Evolutionary conservation across 2,888 invertebrate genomes (phyloP).

Genomic region (Thereva unica): DNA sequence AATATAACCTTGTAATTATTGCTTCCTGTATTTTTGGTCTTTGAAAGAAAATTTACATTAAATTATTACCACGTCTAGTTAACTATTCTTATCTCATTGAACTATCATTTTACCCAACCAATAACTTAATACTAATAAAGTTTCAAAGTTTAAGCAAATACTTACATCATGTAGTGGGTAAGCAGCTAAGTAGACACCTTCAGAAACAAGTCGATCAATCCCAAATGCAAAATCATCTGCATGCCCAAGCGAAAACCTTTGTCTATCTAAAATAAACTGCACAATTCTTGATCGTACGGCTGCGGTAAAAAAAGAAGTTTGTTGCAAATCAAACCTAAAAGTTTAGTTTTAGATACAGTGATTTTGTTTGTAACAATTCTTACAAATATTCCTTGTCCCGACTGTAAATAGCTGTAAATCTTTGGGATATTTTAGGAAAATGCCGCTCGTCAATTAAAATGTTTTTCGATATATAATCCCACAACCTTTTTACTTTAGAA

Average conservation of each 20-base stretch:
- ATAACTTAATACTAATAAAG: constrained; percentile 20
- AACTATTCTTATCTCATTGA: no score
- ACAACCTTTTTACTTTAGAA: constrained; percentile 51
- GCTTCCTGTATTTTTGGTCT: no score
- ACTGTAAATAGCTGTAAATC: constrained; percentile 86
- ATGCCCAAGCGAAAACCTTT: constrained; percentile 71
- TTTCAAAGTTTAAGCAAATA: constrained; percentile 39
- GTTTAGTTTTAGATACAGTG: constrained; percentile 51
- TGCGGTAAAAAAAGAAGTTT: constrained; percentile 83
- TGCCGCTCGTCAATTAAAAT: constrained; percentile 68
- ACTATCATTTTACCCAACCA: not conserved
- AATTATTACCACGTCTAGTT: no score
- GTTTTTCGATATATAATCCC: constrained; percentile 50
- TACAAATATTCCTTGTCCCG: constrained; percentile 91
- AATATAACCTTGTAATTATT: no score
- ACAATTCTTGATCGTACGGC: constrained; percentile 86
- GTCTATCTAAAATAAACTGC: constrained; percentile 88
- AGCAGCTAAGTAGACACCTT: constrained; percentile 75
- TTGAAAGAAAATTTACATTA: no score
- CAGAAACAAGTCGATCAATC: constrained; percentile 73
- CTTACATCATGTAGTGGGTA: constrained; percentile 89
- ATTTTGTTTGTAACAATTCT: constrained; percentile 55
- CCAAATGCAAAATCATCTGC: constrained; percentile 81
- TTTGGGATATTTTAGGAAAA: constrained; percentile 77
- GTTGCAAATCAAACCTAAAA: constrained; percentile 78